Base-by-base conservation (phyloP, 2,113 vertebrate genomes). In the Bathybates hornii region DNA sequence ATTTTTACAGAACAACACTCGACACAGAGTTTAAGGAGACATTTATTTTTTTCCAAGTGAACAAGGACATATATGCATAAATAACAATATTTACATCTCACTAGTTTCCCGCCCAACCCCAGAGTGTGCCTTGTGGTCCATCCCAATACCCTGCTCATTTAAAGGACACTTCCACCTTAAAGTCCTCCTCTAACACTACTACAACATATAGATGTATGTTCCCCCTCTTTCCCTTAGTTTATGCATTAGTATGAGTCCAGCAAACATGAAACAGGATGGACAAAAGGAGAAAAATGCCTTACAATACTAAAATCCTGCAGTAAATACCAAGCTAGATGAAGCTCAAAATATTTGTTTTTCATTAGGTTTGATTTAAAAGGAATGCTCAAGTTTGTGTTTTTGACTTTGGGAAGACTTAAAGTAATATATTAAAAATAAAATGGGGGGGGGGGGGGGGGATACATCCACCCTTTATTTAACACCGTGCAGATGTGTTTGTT, bases 71-170 rank as follows among this genome's bases (percentile, higher is more conserved):
- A 87, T 79, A 83, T 82, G 85, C 86, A 92, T 89, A 86, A 91
- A 92, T 91, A 92, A 88, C 56, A 29, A 89, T 83, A 92, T 90
- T 82, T 85, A 94, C 91, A 92, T 50, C 79, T 84, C 2, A n/a
- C 29, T 87, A 80, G 11, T 84, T 79, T 80, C 80, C 36, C 2
- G 4, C 36, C 80, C 68, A 83, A n/a, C 54, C 68, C 38, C 10
- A 11, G 36, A 59, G 45, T 83, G 85, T 90, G 54, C 86, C 84
- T 90, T 82, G 43, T 82, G 80, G 53, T 80, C 59, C 73, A 80
- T 52, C 53, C 57, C 89, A n/a, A 12, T 56, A 45, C 16, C 4
- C 54, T 16, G 24, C 21, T 68, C 10, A 78, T 34, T 68, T 81
- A 21, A 84, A 79, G 21, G 10, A 85, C 52, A 76, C 56, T 6